These are phyloP conservation scores for Cavia aperea DNA, from an alignment of 2,113 vertebrate genomes.

Conservation along the genomic window DNA sequence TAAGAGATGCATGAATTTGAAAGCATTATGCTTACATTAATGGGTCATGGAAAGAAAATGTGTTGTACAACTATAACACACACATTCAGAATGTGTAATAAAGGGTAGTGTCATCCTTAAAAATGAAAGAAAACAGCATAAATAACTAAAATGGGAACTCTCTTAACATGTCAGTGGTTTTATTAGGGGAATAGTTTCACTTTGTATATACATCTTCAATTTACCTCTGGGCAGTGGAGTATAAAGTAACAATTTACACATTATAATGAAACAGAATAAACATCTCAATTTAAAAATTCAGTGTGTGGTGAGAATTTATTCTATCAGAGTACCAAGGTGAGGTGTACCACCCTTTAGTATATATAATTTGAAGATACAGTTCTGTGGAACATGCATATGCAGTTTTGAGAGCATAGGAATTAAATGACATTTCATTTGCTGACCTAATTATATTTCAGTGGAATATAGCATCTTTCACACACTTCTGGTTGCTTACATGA, in stretches of 20 bases:
- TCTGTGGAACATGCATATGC: neutral
- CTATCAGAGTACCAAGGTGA: constrained; percentile 33
- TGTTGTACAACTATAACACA: constrained; percentile 63
- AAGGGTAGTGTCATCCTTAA: constrained; percentile 67
- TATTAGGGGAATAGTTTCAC: constrained; percentile 65
- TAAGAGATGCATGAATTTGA: constrained; percentile 54
- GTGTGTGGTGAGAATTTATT: constrained; percentile 52
- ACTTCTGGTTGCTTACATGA: neutral
- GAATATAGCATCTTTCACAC: neutral
- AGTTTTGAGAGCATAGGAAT: neutral
- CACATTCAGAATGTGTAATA: constrained; percentile 67
- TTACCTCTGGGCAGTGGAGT: constrained; percentile 67
- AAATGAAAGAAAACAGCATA: constrained; percentile 69
- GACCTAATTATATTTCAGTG: neutral
- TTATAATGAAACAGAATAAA: constrained; percentile 68
- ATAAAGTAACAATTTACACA: constrained; percentile 67
- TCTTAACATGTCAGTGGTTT: constrained; percentile 72
- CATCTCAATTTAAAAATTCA: constrained; percentile 59
- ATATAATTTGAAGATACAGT: constrained; percentile 5
- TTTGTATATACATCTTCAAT: constrained; percentile 66
- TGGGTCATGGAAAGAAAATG: constrained; percentile 64
- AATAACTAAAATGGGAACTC: constrained; percentile 66
- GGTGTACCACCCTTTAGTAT: neutral
- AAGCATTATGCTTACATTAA: constrained; percentile 57
- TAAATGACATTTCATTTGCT: neutral